Evolutionary conservation across 2,113 vertebrate genomes (phyloP), one percentile per base, ranked within the genome.

Genomic region (Dipodomys ordii): DNA sequence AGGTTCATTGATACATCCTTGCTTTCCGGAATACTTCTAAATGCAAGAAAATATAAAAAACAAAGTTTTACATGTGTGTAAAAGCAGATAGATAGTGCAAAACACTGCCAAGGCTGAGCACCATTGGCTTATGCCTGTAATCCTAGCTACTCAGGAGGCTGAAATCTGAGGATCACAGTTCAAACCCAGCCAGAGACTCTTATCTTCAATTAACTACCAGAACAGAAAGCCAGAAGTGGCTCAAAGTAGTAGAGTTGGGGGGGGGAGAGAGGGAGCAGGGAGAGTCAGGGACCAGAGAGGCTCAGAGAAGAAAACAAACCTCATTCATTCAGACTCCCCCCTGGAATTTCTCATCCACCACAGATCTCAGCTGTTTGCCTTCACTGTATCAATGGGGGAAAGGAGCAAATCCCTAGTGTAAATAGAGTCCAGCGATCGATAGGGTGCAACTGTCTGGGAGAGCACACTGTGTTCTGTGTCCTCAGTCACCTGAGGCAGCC

Each of bases 321-420:
- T 95, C 76, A 85, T 90, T 95, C 95, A 95, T 90, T 90, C 62
- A 83, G 67, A 83, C 22, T 93, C 82, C 62, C 62, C 83, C 90
- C 83, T 74, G 19, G 71, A 94, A 96, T 88, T 96, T 95, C 62
- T 92, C 69, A 79, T 84, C 84, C 94, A 91, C 76, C 44, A 79
- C 90, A 69, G 7, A 16, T 83, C 27, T 90, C 13, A 84, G 53
- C 94, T 92, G 22, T 95, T 87, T 94, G 30, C 39, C 35, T 90
- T 91, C 90, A 79, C 44, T 76, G 32, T 93, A 95, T 77, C 88
- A 72, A 46, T 88, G 32, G 60, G 79, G 12, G 67, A 93, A 91
- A 93, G 53, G 69, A 90, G 87, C 25, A 95, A 95, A 83, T 88
- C 32, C 53, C n/a, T 71, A 78, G 60, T n/a, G n/a, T n/a, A n/a